Evolutionary conservation across 2,888 invertebrate species (phyloP).

Genomic region (Trypoxylon attenuatum): DNA sequence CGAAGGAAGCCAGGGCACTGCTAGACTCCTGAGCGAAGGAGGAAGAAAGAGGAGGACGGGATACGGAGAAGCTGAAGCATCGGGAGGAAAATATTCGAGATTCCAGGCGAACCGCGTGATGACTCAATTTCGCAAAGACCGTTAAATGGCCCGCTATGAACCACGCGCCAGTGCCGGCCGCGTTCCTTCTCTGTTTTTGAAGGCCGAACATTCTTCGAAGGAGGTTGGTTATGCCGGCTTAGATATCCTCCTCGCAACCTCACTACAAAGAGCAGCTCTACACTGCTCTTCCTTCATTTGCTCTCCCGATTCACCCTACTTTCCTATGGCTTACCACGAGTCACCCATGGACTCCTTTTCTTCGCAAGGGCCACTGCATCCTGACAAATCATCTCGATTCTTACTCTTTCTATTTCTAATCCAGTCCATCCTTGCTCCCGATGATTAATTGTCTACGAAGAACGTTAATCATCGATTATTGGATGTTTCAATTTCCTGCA

Average conservation of each 20-base stretch:
- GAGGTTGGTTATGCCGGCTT: constrained; percentile 42
- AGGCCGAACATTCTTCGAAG: constrained; percentile 70
- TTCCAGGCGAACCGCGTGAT: constrained; percentile 74
- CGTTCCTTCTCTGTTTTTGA: constrained; percentile 71
- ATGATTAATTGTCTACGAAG: no score
- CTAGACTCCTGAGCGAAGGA: constrained; percentile 12
- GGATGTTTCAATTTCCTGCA: no score
- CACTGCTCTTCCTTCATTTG: constrained; percentile 28
- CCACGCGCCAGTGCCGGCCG: constrained; percentile 55
- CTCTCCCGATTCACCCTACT: background rate
- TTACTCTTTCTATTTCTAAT: no score
- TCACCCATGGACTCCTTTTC: no score
- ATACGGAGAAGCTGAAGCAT: constrained; percentile 65
- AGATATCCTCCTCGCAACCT: constrained; percentile 21
- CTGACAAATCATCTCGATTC: no score
- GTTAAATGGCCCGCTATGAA: constrained; percentile 73
- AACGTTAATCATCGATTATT: no score
- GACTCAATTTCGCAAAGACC: constrained; percentile 74
- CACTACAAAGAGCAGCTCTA: constrained; percentile 32
- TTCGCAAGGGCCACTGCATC: no score
- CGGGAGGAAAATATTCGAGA: constrained; percentile 77
- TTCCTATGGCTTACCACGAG: no score
- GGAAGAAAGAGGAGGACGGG: constrained; percentile 13
- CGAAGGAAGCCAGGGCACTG: constrained; percentile 10
- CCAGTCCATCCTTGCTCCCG: no score